Evolutionary conservation across 2,888 invertebrate genomes (phyloP).

Genomic region (Laothoe populi): DNA sequence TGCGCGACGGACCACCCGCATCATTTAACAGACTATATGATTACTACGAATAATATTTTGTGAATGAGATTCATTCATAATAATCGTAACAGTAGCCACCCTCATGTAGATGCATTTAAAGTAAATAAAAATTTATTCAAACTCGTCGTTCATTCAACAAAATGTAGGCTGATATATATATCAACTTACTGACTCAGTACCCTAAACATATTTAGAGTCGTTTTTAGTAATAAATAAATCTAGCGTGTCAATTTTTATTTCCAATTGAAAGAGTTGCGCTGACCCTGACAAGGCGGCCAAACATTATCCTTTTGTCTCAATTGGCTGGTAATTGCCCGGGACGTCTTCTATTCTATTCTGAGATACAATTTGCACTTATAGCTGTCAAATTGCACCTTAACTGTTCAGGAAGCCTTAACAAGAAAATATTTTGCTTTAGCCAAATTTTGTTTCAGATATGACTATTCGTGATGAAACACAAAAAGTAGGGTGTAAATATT

Average conservation of each 20-base stretch:
- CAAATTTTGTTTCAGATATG: background rate
- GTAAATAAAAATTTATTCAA: no score
- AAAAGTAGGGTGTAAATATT: background rate
- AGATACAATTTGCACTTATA: conserved; percentile 79
- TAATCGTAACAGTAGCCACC: background rate
- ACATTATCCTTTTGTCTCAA: conserved; percentile 84
- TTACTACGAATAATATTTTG: background rate
- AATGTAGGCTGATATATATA: background rate
- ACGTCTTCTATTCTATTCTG: conserved; percentile 77
- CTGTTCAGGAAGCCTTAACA: conserved; percentile 32
- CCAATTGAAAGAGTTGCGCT: conserved; percentile 66
- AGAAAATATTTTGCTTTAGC: conserved; percentile 10
- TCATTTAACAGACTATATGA: background rate
- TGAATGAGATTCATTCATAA: background rate
- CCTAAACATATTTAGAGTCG: background rate
- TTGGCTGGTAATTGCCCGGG: conserved; percentile 79
- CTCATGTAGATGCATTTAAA: no score
- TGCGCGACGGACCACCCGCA: background rate
- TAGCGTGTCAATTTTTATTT: conserved; percentile 72
- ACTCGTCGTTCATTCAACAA: no score
- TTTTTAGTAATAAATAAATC: conserved; percentile 54
- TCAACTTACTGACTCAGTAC: background rate
- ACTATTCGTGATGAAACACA: background rate
- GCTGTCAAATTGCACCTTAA: conserved; percentile 75
- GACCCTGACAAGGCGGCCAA: conserved; percentile 79